Base-by-base conservation (phyloP, 2,797 vertebrate genomes). In the Gymnoscopelus braueri region DNA sequence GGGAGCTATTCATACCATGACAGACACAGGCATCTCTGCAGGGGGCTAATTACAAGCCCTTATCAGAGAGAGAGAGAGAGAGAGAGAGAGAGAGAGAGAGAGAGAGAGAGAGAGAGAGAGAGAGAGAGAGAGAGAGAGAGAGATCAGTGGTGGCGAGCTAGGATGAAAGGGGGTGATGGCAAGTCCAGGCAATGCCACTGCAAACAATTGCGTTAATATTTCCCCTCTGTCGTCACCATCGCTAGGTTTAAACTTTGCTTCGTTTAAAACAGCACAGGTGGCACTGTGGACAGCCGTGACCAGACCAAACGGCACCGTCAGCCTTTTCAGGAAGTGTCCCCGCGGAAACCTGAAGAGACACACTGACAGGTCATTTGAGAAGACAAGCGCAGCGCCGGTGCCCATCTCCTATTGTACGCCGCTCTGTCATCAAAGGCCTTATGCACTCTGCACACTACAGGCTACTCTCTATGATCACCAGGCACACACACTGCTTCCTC, bases 21-120 rank as follows among this genome's bases (percentile, higher is more conserved):
- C 85, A 89, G 55, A 32, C 77, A 65, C 60, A 76, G 68, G 47
- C 78, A 63, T 66, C 86, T 86, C 87, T 70, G 87, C 64, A 10
- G 90, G 89, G 85, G 88, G 69, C 80, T 82, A 80, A 91, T 91
- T 84, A 88, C 76, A 44, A 44, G 7, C 79, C 72, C 72, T 75
- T 26, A 74, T 77, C 75, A 65, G 53, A 64, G 29, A 14, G 60
- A 65, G 54, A 59, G 32, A 60, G 65, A 69, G 64, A 62, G 60
- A 66, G 56, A 64, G 44, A 55, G 35, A 59, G 12, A 51, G 60
- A 32, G 48, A 53, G 56, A 55, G 54, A 63, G 69, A 58, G 62
- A 64, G 15, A 26, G 26, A 8, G 13, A 6, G 51, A n/a, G n/a
- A 39, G 52, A 24, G 13, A 19, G 56, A 15, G 15, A 2, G 59